Conservation (phyloP, 1,140 invertebrate genomes). For the Drosophila mojavensis region DNA sequence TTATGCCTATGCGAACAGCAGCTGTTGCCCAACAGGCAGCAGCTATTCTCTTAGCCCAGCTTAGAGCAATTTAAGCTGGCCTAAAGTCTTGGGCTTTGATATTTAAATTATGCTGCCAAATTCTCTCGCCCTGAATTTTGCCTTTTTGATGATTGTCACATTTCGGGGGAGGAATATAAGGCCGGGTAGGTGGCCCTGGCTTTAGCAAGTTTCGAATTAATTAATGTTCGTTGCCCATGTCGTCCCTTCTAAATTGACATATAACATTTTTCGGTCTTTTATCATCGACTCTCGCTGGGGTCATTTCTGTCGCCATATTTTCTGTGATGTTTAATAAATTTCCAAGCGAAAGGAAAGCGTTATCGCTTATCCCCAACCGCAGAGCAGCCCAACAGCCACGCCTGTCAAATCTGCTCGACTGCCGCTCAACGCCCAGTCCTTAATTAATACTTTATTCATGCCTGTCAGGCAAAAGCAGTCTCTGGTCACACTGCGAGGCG, state of each 20-base stretch:
- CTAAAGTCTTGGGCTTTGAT: not conserved
- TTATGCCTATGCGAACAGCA: constrained; percentile 44
- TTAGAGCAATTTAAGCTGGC: not conserved
- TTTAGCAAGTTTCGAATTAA: constrained; percentile 47
- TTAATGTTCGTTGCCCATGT: constrained; percentile 54
- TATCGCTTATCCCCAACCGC: constrained; percentile 54
- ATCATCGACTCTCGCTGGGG: constrained; percentile 20
- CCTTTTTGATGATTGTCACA: not conserved
- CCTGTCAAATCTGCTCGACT: constrained; percentile 54
- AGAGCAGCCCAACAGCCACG: constrained; percentile 15
- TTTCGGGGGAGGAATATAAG: not conserved
- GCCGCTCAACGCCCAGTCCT: constrained; percentile 54
- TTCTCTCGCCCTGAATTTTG: not conserved
- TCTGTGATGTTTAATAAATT: constrained; percentile 74
- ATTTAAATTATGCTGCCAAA: not conserved
- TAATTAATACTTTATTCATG: constrained; percentile 81
- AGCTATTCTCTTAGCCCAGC: not conserved
- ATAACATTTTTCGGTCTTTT: constrained; percentile 47
- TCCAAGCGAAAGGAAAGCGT: constrained; percentile 58
- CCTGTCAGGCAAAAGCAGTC: constrained; percentile 22
- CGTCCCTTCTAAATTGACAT: constrained; percentile 54
- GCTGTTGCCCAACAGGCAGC: constrained; percentile 19
- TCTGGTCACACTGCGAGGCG: constrained; percentile 46
- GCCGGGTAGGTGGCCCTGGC: not conserved
- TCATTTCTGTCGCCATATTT: constrained; percentile 20